phyloP scores from a whole-genome alignment of 1,140 invertebrate species.

The Cepaea nemoralis region DNA sequence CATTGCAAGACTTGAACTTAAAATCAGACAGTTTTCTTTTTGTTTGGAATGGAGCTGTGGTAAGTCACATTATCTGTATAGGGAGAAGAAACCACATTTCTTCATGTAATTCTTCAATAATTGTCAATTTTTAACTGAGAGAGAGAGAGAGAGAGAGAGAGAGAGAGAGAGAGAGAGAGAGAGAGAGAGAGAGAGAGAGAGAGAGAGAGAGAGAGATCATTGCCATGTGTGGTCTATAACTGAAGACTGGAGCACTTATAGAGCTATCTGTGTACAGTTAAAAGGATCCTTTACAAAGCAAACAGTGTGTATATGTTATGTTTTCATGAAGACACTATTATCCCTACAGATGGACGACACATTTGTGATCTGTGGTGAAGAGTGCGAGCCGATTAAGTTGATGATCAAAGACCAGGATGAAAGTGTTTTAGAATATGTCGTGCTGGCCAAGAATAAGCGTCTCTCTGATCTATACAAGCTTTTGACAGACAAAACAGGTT shows the following conservation, averaged over 20 bases:
- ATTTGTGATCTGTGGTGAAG: conserved; percentile 48
- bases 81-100: not conserved
- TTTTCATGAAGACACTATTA: no score
- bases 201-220: no score
- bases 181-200: no score
- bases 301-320: no score
- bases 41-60: conserved; percentile 64
- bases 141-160: no score
- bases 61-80: conserved; percentile 41
- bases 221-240: no score
- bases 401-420: conserved; percentile 42
- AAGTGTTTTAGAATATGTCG: conserved; percentile 3
- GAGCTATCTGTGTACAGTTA: no score
- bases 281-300: no score
- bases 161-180: no score
- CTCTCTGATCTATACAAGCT: conserved; percentile 20
- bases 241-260: conserved; percentile 10
- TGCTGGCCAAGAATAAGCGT: conserved; percentile 8
- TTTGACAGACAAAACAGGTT: not conserved
- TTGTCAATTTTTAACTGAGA: no score
- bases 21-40: conserved; percentile 56
- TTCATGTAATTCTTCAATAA: no score
- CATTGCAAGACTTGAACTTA: conserved; percentile 51
- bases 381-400: conserved; percentile 59
- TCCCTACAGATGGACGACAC: conserved; percentile 54